phyloP scores from a whole-genome alignment of 2,113 vertebrate species.

The Typhlomys cinereus region DNA sequence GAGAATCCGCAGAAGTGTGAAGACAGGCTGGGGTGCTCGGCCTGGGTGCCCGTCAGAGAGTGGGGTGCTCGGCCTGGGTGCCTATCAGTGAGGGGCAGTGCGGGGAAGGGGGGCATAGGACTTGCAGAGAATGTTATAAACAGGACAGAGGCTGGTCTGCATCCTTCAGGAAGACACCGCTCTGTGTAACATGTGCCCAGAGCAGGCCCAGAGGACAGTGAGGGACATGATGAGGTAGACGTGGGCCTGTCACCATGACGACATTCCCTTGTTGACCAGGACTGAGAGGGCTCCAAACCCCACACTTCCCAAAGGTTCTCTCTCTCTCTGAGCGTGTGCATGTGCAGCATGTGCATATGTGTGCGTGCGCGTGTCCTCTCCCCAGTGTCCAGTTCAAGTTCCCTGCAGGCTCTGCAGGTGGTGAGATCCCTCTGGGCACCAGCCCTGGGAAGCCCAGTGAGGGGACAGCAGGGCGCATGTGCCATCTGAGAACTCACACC shows the following conservation, averaged over 20 bases:
- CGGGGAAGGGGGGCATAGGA: no score
- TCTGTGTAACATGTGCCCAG: rapidly evolving
- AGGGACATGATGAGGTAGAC: background rate
- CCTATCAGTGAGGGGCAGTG: background rate
- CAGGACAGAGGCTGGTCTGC: background rate
- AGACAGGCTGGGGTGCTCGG: background rate
- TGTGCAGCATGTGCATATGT: no score
- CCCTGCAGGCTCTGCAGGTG: background rate
- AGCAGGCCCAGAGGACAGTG: background rate
- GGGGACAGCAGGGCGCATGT: background rate
- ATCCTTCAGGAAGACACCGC: no score
- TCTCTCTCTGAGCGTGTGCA: no score
- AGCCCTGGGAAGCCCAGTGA: background rate
- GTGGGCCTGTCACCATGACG: background rate
- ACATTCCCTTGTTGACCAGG: background rate
- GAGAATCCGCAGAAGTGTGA: background rate
- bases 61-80: background rate
- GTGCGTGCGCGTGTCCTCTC: no score
- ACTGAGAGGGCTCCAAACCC: background rate
- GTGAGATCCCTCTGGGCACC: no score
- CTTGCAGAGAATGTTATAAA: no score
- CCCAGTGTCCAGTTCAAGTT: background rate
- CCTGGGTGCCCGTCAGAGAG: background rate
- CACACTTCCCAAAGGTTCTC: conserved; percentile 54
- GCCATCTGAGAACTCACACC: background rate